Base-by-base conservation (phyloP, 2,888 invertebrate genomes). In the Papilio gigon region DNA sequence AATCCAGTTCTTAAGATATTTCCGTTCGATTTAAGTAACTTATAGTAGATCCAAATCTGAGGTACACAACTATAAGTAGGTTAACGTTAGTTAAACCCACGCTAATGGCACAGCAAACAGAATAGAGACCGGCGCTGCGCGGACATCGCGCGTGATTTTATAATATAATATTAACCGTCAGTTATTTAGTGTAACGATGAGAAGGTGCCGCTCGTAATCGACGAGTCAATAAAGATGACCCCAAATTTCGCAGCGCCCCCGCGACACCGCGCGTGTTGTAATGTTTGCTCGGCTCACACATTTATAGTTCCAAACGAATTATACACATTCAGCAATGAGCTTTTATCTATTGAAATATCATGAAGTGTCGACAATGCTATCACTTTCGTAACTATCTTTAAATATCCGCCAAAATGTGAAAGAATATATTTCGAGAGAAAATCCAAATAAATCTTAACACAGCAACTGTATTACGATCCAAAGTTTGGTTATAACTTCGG, bases 91-190 rank as follows among this genome's bases (percentile, higher is more conserved):
- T 87, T 84, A 80, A 80, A 73, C 72, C 59, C 73, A 77, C 77
- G 88, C 86, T 90, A 90, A 90, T 81, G 73, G 76, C 71, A 77
- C 74, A 70, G 74, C 82, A 88, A 90, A 90, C 81, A 88, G 72
- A 86, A 87, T 89, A 77, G 75, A 75, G 74, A 77, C 78, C 76
- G 76, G 70, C 71, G 75, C 76, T 78, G 77, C 78, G 80, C 80
- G 73, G 79, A 83, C 82, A 84, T 83, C 79, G 77, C 84, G 78
- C 90, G 91, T 92, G 90, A 90, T 90, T 86, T 89, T 82, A 89
- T 89, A 88, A 91, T 92, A 88, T 83, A 88, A 84, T 78, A 82
- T 81, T 89, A 89, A 89, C 91, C 87, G 90, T 90, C 84, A 78
- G 75, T 74, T 82, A 75, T 85, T 86, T 85, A 83, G 85, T 86